Base-by-base conservation (phyloP, 2,113 vertebrate genomes). In the Melanerpes aurifrons region DNA sequence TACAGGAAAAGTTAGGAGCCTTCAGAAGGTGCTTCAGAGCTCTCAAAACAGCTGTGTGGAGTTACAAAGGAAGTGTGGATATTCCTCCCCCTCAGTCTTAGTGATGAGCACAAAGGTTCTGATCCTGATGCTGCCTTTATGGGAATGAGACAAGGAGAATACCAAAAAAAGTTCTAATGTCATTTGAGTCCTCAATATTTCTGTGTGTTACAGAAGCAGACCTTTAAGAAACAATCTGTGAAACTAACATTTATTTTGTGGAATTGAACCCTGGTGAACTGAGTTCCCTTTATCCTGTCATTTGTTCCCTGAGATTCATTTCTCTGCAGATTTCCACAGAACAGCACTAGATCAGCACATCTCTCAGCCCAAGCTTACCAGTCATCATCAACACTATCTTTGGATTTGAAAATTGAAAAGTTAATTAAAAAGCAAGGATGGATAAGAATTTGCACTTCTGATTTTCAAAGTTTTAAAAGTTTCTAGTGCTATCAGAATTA, bases 361-460 rank as follows among this genome's bases (percentile, higher is more conserved):
- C 91, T 97, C 67, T 94, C 86, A 91, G 91, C 90, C 96, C 95
- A 95, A 92, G 92, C 94, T 95, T 94, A 95, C 96, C 88, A 96
- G 93, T 93, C 96, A 96, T 96, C 96, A 96, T 94, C 96, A 96
- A 96, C 93, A 95, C 73, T 96, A 96, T 94, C 97, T 97, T 97
- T 97, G 93, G 96, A 87, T 94, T 97, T 92, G 91, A 97, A 97
- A 97, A 97, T 97, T 96, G 96, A 93, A 96, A 97, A 96, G 96
- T 96, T 97, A 97, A 97, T 97, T 97, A 96, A 96, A 96, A 96
- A 96, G 69, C 70, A 84, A 89, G 92, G 74, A 89, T 85, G 93
- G 94, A 95, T 94, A 91, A 96, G 86, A 97, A 97, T 97, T 97
- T 96, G 88, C 91, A 97, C 97, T 97, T 96, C 94, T 97, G 96